Evolutionary conservation across 2,888 invertebrate species (phyloP), one percentile per base, ranked within the genome.

Genomic region (Boloria selene): DNA sequence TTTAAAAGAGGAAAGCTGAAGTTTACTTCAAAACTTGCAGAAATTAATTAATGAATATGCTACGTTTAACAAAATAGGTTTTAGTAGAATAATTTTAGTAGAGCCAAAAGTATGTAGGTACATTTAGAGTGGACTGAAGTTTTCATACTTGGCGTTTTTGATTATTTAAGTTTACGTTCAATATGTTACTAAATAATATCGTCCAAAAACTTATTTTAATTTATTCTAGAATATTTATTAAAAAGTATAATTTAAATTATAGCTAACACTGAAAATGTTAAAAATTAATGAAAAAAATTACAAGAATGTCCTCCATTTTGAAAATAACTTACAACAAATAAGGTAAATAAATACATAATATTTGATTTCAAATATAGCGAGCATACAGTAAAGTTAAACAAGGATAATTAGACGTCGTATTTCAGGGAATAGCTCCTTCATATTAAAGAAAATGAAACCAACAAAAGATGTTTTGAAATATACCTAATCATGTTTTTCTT

Each of bases 21-120:
- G 68, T 68, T 68, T 68, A 59, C 65, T 61, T 60, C 65, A 63
- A 65, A 65, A 65, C 61, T 50, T 47, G 62, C 65, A 51, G 59
- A 62, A 68, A 68, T 68, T 68, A 68, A 68, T 68, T 68, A 64
- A 61, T 68, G 61, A 58, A 64, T 52, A 59, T 58, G 56, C 51
- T 64, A 47, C 64, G 64, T 64, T 64, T 64, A 59, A 58, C 47
- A 64, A 53, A 64, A 47, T 64, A 64, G 64, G 52, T 64, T 64
- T 50, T 58, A 56, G 61, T 58, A 31, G 60, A 53, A 67, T 61
- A 53, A 59, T 66, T 68, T 64, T 62, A 65, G 61, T 59, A 26
- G 52, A 55, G 51, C 5, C 59, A 50, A 59, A 58, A 38, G 31
- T 38, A 38, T 52, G 58, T 50, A 22, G 22, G 22, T 22, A 47